These are phyloP conservation scores for Mesorhabditis spiculigera DNA, from an alignment of 2,888 invertebrate species.

Conservation along the genomic window DNA sequence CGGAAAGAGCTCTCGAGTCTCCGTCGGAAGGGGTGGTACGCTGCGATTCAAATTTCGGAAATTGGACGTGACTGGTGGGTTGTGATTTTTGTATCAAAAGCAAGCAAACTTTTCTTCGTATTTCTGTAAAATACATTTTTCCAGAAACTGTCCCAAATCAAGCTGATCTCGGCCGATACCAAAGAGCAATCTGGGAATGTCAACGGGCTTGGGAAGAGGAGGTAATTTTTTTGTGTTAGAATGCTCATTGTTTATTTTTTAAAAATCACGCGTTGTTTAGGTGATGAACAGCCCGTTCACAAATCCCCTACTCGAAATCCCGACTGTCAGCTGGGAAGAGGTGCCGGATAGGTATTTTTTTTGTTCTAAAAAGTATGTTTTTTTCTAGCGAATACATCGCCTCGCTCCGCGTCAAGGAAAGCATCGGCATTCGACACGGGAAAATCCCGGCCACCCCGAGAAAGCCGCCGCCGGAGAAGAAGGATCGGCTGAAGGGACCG, in stretches of 20 bases:
- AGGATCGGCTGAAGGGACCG: no score
- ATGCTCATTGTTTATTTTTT: no score
- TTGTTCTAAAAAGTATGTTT: not conserved
- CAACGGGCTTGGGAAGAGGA: not conserved
- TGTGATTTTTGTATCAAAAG: no score
- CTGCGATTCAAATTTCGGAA: conserved; percentile 3
- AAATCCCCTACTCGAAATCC: no score
- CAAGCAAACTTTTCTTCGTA: not conserved
- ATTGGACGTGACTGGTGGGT: not conserved
- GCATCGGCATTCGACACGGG: not conserved
- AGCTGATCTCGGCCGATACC: not conserved
- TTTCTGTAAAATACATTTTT: not conserved
- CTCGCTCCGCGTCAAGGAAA: not conserved
- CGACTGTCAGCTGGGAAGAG: no score
- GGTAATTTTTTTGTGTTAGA: not conserved
- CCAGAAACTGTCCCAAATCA: conserved; percentile 3
- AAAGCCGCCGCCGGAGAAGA: no score
- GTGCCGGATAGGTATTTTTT: not conserved
- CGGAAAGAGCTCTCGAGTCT: conserved; percentile 4
- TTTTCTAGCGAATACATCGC: not conserved
- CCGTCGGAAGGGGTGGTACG: not conserved
- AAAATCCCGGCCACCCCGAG: not conserved
- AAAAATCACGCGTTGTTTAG: no score
- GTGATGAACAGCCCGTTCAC: no score
- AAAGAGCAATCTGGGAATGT: not conserved